A percentile compares a stretch with the other conserved stretches of the same genome.
phyloP scores from a whole-genome alignment of 2,113 vertebrate species.

The Chelonoidis abingdonii region DNA sequence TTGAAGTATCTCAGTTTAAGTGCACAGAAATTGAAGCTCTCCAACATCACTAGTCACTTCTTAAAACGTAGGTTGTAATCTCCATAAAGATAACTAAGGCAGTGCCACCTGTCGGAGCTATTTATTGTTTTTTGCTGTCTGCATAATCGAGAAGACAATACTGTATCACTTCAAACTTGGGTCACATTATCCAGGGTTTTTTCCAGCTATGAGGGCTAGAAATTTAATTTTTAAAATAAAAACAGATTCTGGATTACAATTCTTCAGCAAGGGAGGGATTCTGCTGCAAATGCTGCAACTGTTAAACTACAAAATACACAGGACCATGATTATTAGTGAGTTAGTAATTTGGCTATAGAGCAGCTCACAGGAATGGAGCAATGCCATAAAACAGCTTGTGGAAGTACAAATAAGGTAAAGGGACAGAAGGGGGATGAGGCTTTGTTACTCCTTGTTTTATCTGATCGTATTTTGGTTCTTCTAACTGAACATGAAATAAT shows the following conservation, averaged over 20 bases:
- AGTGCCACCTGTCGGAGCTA: not conserved
- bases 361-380: not conserved
- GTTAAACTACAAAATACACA: not conserved
- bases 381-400: not conserved
- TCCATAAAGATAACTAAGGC: not conserved
- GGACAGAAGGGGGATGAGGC: not conserved
- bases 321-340: not conserved
- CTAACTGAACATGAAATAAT: conserved; percentile 12
- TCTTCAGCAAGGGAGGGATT: not conserved
- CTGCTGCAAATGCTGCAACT: not conserved
- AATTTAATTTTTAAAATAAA: not conserved
- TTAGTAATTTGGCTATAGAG: not conserved
- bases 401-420: not conserved
- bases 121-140: not conserved
- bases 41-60: not conserved
- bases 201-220: not conserved
- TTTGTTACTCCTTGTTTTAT: conserved; percentile 4
- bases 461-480: conserved; percentile 10
- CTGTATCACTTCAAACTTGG: not conserved
- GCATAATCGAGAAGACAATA: not conserved
- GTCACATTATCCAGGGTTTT: not conserved
- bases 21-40: rapidly evolving
- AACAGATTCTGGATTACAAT: not conserved
- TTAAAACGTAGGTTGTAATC: not conserved
- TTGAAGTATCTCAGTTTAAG: not conserved